A percentile compares a stretch with the other conserved stretches of the same genome.
Conservation (phyloP, 2,888 invertebrate genomes). For the Leucophenga maculata region DNA sequence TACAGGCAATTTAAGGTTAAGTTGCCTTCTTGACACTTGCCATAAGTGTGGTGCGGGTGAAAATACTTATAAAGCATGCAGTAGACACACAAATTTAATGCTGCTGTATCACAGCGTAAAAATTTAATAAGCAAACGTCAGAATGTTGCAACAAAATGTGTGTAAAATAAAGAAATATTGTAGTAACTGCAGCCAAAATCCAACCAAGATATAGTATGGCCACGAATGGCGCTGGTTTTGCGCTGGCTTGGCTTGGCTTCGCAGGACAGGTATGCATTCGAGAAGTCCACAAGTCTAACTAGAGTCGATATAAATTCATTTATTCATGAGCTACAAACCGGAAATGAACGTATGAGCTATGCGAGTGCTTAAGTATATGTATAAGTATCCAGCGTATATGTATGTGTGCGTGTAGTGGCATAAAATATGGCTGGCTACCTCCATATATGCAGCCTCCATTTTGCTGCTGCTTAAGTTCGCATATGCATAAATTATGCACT, state of each 20-base stretch:
- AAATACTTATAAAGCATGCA: too few relatives aligned
- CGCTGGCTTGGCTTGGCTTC: background rate
- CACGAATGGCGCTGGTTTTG: too few relatives aligned
- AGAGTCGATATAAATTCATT: constrained; percentile 63
- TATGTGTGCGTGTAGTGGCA: constrained; percentile 35
- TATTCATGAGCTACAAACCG: constrained; percentile 60
- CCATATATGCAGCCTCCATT: too few relatives aligned
- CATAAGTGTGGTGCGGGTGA: too few relatives aligned
- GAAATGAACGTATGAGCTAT: constrained; percentile 50
- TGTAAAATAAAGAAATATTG: constrained; percentile 25
- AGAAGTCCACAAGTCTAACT: constrained; percentile 27
- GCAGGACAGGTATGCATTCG: constrained; percentile 40
- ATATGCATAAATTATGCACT: constrained; percentile 25
- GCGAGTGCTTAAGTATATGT: constrained; percentile 31
- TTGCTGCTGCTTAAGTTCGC: constrained; percentile 28
- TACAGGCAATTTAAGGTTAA: too few relatives aligned
- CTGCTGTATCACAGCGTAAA: background rate
- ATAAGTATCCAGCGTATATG: too few relatives aligned
- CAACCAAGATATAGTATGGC: background rate
- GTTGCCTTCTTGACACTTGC: too few relatives aligned
- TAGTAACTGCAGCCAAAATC: constrained; percentile 28
- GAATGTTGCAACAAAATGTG: background rate
- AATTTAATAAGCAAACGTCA: constrained; percentile 6
- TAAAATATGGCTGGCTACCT: too few relatives aligned
- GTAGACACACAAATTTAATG: background rate